Base-by-base conservation (phyloP, 2,113 vertebrate species). In the Antigone vipio region DNA sequence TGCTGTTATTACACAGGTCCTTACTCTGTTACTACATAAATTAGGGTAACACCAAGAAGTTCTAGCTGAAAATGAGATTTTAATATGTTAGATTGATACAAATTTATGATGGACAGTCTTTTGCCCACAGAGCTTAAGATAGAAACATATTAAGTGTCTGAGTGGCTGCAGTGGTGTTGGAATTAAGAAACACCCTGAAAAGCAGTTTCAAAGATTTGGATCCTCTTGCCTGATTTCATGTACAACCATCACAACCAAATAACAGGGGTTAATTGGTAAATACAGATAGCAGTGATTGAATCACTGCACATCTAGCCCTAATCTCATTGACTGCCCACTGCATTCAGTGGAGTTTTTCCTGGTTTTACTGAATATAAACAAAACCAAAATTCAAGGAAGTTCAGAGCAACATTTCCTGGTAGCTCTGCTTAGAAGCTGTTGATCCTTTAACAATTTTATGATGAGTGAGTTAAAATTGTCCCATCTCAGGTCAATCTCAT, bases 341-440 rank as follows among this genome's bases (percentile, higher is more conserved):
- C 23, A 44, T 52, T 19, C 9, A 18, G 8, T 10, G 8, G 34
- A 18, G 22, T 7, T 76, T 23, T 62, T 67, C 32, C n/a, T 22
- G 47, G 35, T 2, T 78, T 79, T 8, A 14, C 4, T 49, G 34
- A 75, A n/a, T 35, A 73, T 11, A 30, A 69, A 52, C 12, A 56
- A 45, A 58, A 35, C 4, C 8, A 80, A 42, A 77, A 71, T 16
- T 17, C 11, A 45, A 35, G 34, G n/a, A 66, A 26, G 17, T 9
- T 14, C 29, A 12, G 16, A 53, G 5, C 9, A 58, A 45, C 15
- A 23, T 62, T 81, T 44, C 21, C 30, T 1, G 2, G 6, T 23
- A 14, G 0, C 10, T 58, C 60, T 7, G 11, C 0, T 1, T 62
- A 49, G 59, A 58, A 50, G n/a, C 11, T n/a, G 19, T 38, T 34